A percentile compares a stretch with the other conserved stretches of the same genome.
Evolutionary conservation across 2,113 vertebrate genomes (phyloP).

Genomic region (Numida meleagris): DNA sequence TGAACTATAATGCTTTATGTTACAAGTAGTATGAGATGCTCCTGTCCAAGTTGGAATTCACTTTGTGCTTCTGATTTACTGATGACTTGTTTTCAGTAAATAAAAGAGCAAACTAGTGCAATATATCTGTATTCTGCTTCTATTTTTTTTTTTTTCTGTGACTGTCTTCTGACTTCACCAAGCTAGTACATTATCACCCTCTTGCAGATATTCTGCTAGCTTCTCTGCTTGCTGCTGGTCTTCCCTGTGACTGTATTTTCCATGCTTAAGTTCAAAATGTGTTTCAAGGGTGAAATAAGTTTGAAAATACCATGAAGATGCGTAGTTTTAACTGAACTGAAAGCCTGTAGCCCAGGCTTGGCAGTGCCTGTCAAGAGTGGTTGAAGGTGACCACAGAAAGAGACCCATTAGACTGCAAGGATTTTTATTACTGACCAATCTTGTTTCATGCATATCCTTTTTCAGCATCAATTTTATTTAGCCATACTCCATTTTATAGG

Average conservation of each 20-base stretch:
- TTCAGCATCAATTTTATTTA: not conserved
- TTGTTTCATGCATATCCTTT: not conserved
- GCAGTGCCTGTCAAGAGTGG: not conserved
- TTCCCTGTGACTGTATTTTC: not conserved
- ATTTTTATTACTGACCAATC: not conserved
- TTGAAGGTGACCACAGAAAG: not conserved
- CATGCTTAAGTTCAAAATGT: not conserved
- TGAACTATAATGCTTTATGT: not conserved
- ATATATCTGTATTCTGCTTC: not conserved
- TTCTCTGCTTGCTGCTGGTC: not conserved
- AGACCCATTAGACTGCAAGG: not conserved
- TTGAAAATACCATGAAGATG: not conserved
- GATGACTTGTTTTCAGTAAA: not conserved
- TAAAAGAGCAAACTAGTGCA: not conserved
- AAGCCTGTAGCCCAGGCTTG: not conserved
- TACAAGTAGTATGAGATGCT: slow-evolving; percentile 8
- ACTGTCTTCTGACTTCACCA: not conserved
- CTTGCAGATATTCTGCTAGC: not conserved
- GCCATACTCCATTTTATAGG: not conserved
- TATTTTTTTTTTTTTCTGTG: not conserved
- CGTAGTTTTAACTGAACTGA: not conserved
- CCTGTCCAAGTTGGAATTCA: not conserved
- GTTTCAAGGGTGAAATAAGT: not conserved
- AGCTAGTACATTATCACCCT: not conserved
- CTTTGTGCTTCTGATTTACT: not conserved